phyloP scores from a whole-genome alignment of 1,140 invertebrate species.

The Oppia nitens region DNA sequence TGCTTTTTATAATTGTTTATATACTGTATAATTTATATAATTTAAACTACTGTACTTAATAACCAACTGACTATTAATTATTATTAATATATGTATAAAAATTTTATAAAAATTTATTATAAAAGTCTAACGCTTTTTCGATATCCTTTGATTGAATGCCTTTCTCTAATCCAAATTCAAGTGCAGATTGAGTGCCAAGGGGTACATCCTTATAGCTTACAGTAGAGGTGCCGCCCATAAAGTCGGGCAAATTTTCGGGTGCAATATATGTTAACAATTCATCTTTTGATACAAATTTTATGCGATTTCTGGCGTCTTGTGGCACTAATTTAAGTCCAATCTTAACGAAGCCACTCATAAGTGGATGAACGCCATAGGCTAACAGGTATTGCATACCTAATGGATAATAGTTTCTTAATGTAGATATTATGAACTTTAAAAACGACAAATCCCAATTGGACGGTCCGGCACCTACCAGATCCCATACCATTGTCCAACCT shows the following conservation, averaged over 20 bases:
- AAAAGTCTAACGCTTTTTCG: too few species aligned
- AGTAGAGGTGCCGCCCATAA: slow-evolving; percentile 7
- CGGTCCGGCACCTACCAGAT: slow-evolving; percentile 1
- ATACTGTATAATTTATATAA: too few species aligned
- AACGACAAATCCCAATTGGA: slow-evolving; percentile 15
- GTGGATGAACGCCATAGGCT: slow-evolving; percentile 5
- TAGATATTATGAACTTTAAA: slow-evolving; percentile 14
- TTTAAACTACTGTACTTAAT: too few species aligned
- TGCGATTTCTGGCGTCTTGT: not conserved
- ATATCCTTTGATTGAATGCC: not conserved
- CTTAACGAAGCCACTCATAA: slow-evolving; percentile 1
- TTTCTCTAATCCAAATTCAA: slow-evolving; percentile 1
- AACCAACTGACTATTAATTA: too few species aligned
- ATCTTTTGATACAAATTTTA: not conserved
- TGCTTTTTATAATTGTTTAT: too few species aligned
- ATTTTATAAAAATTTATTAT: too few species aligned
- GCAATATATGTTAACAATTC: not conserved
- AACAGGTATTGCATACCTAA: not conserved
- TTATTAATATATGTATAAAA: too few species aligned
- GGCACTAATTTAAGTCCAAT: not conserved
- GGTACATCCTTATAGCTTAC: slow-evolving; percentile 9
- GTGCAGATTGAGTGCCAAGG: not conserved
- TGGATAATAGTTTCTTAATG: slow-evolving; percentile 14
- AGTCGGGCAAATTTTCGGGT: slow-evolving; percentile 1
- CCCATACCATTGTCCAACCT: slow-evolving; percentile 6